Conservation (phyloP, 1,140 invertebrate genomes). For the Pseudachorutes palmiensis region DNA sequence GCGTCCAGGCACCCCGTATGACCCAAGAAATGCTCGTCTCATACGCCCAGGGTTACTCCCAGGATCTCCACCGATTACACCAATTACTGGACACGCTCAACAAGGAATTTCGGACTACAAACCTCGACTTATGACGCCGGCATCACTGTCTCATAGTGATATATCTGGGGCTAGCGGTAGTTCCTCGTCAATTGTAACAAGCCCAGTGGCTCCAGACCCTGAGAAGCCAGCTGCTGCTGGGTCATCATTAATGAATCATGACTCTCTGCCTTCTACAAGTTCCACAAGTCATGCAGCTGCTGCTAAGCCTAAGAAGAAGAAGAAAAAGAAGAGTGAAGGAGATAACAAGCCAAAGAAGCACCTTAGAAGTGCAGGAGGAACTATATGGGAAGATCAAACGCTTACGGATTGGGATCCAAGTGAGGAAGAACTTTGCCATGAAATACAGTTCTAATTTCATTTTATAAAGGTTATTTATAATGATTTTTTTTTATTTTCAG, state of each 20-base stretch:
- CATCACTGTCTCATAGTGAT: background rate
- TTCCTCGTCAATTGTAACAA: background rate
- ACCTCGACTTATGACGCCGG: background rate
- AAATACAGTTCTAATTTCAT: conserved; percentile 33
- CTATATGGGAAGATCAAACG: conserved; percentile 87
- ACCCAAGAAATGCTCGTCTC: background rate
- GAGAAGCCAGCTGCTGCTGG: conserved; percentile 6
- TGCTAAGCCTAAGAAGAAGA: conserved; percentile 35
- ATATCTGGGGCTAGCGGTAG: background rate
- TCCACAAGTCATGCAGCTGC: conserved; percentile 32
- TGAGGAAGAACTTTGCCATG: conserved; percentile 42
- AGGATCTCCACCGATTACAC: conserved; percentile 4
- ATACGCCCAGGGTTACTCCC: background rate
- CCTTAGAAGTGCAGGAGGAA: conserved; percentile 80
- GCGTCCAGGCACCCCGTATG: background rate
- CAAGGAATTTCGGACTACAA: background rate
- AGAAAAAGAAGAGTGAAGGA: conserved; percentile 47
- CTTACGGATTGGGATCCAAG: conserved; percentile 84
- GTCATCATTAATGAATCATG: conserved; percentile 43
- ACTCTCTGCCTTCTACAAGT: conserved; percentile 46
- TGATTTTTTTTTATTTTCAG: conserved; percentile 44
- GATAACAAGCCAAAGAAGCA: conserved; percentile 67
- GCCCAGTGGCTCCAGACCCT: background rate
- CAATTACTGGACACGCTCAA: background rate
- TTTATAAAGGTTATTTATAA: background rate